Evolutionary conservation across 2,797 vertebrate species (phyloP), one percentile per base, ranked within the genome.

Genomic region (Podarcis lilfordi): DNA sequence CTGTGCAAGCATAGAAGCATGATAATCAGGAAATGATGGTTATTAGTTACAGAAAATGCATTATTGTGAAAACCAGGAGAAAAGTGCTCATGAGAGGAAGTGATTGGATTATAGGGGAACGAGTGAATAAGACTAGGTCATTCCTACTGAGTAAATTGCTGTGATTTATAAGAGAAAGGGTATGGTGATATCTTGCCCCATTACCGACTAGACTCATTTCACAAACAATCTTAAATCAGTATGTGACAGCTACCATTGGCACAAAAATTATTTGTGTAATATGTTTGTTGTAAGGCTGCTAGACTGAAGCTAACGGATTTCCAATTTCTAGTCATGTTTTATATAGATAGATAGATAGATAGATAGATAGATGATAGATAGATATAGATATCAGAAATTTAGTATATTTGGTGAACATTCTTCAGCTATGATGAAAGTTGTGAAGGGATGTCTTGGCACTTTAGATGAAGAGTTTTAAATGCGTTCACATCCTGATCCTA

Each of bases 1-100:
- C 98, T 98, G 93, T 96, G 97, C 97, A 97, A 97, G 97, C 98
- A 98, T 98, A 98, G 98, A 98, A 98, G 98, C 98, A 98, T 99
- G 99, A 98, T 98, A 99, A 99, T 99, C 97, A 98, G 98, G 98
- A 99, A 99, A 99, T 98, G 97, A 99, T 97, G 99, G 98, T 96
- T 99, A 97, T 99, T 99, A 99, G 99, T 99, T 99, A 99, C 99
- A 99, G 98, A 98, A 99, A 99, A 99, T 99, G 98, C 98, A 99
- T 99, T 99, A 98, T 96, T 97, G 96, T 96, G 96, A 97, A 98
- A 97, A 98, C 97, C 97, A 95, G 95, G 97, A 96, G 97, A 92
- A 97, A 97, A 97, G 96, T 96, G 97, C 97, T 97, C 96, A 96
- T 96, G 97, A 98, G 98, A 99, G 98, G 99, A 99, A 99, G 98